Percentiles rank a stretch among this genome's conserved stretches.
phyloP scores from a whole-genome alignment of 2,888 invertebrate species.

The Pyrgus malvae region DNA sequence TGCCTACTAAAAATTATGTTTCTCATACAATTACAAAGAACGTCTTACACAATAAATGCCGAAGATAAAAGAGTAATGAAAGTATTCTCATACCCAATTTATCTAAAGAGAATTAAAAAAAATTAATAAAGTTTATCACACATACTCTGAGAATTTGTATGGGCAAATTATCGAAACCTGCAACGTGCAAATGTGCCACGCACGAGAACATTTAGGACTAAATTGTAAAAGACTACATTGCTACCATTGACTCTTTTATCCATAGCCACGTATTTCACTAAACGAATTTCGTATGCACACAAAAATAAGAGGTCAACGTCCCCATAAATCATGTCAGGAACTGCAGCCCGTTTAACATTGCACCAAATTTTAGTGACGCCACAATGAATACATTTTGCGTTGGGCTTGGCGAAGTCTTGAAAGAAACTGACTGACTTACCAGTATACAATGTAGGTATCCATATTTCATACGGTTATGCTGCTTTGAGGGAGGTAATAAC shows the following conservation, averaged over 20 bases:
- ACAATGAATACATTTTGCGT: constrained; percentile 21
- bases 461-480: neutral
- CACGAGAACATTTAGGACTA: no score
- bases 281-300: constrained; percentile 23
- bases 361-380: constrained; percentile 27
- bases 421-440: constrained; percentile 9
- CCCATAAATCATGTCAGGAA: constrained; percentile 31
- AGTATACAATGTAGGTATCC: neutral
- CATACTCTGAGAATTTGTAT: no score
- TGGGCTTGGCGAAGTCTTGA: constrained; percentile 3
- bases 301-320: constrained; percentile 23
- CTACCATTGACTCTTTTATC: neutral
- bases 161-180: no score
- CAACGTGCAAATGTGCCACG: no score
- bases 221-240: neutral
- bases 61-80: no score
- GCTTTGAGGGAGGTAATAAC: neutral
- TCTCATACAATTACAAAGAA: no score
- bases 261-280: constrained; percentile 3
- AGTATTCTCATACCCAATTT: no score
- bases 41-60: no score
- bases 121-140: no score
- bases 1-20: no score
- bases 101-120: no score
- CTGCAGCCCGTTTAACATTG: constrained; percentile 26